Evolutionary conservation across 37 sponge, comb jelly and placozoan species (phyloP).

Genomic region (Geodia barretti): DNA sequence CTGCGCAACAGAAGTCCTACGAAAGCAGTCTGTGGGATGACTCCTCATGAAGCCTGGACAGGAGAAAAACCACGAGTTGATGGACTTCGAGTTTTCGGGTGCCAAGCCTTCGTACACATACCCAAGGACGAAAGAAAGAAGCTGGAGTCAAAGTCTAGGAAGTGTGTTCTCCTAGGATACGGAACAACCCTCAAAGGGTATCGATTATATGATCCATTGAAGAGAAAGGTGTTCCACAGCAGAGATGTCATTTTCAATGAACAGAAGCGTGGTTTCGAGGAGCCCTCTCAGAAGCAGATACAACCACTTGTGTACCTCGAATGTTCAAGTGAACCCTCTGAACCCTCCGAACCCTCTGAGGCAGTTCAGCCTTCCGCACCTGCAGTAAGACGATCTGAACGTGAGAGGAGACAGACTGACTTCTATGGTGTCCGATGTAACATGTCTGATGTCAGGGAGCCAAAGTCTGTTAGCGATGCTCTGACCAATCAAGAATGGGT

Average conservation of each 20-base stretch:
- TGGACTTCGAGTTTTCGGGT: conserved; percentile 54
- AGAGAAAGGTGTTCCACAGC: conserved; percentile 31
- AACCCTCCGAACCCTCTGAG: too few species aligned
- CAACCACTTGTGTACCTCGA: conserved; percentile 11
- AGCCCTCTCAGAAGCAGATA: conserved; percentile 18
- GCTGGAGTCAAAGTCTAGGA: conserved; percentile 47
- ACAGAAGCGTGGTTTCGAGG: conserved; percentile 1
- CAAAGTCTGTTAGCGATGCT: conserved; percentile 13
- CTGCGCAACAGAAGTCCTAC: conserved; percentile 60
- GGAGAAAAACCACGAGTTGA: conserved; percentile 46
- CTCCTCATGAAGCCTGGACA: conserved; percentile 56
- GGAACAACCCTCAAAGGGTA: conserved; percentile 37
- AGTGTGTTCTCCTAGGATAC: conserved; percentile 58
- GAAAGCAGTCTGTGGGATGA: conserved; percentile 44
- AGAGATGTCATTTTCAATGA: conserved; percentile 56
- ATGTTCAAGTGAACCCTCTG: conserved; percentile 18
- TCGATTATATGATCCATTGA: conserved; percentile 37
- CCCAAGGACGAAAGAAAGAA: conserved; percentile 55
- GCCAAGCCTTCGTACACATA: conserved; percentile 38
- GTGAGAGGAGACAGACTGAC: conserved; percentile 24
- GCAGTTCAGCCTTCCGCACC: conserved; percentile 6
- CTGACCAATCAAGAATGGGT: conserved; percentile 28
- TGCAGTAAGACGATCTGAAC: conserved; percentile 21
- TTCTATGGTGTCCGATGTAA: conserved; percentile 27
- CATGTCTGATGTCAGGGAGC: conserved; percentile 16